Evolutionary conservation across 2,113 vertebrate species (phyloP).

Genomic region (Todiramphus chloris): DNA sequence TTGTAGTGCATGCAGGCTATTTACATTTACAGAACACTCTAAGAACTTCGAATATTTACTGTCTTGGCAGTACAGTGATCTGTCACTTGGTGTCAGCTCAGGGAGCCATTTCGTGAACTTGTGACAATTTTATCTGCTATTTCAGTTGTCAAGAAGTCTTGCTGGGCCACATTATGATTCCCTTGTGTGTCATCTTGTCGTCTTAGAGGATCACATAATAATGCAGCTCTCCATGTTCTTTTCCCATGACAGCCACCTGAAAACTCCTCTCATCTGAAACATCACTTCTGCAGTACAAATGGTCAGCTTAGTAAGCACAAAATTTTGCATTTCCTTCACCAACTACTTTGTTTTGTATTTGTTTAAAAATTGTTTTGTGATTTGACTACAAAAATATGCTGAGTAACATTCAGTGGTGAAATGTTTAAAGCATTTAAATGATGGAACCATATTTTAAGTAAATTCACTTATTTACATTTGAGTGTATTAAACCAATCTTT

Average conservation of each 20-base stretch:
- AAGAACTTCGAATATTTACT: background rate
- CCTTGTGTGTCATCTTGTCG: constrained; percentile 5
- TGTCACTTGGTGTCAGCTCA: background rate
- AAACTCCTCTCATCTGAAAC: background rate
- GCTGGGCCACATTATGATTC: background rate
- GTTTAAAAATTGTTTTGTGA: background rate
- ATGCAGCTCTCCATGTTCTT: background rate
- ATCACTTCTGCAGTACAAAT: background rate
- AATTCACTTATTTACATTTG: background rate
- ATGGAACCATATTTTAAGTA: background rate
- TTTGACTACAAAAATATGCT: background rate
- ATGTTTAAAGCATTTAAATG: background rate
- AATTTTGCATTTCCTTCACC: background rate
- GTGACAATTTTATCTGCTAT: constrained; percentile 2
- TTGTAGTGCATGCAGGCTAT: background rate
- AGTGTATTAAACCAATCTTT: background rate
- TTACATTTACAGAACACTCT: background rate
- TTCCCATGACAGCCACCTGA: background rate
- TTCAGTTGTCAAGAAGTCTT: background rate
- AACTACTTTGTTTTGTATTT: background rate
- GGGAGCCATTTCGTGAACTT: background rate
- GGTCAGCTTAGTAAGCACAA: background rate
- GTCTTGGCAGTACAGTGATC: background rate
- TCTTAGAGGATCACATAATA: background rate
- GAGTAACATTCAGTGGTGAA: background rate